These are phyloP conservation scores for Prunella strophiata DNA, from an alignment of 2,797 vertebrate species.

Conservation along the genomic window DNA sequence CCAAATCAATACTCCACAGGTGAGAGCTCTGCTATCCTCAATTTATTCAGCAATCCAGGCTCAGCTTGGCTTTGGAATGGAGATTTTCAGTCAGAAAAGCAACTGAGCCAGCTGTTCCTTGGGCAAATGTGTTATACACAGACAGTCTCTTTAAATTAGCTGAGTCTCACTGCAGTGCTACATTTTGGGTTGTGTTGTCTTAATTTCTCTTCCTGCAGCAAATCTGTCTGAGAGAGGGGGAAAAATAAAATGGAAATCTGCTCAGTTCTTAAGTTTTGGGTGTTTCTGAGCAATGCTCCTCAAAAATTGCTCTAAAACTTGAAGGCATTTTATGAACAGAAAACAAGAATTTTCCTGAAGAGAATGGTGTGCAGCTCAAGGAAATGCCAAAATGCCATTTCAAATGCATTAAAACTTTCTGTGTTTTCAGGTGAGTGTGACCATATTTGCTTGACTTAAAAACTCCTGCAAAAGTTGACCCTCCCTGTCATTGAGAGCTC, in stretches of 20 bases:
- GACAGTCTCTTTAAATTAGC: slow-evolving; percentile 4
- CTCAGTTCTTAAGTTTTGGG: not conserved
- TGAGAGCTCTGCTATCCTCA: not conserved
- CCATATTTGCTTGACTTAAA: not conserved
- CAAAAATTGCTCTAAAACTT: not conserved
- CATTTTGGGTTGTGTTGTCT: not conserved
- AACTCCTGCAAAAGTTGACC: not conserved
- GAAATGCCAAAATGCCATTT: not conserved
- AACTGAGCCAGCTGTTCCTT: slow-evolving; percentile 52
- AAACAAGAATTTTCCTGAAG: not conserved
- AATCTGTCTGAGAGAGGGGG: not conserved
- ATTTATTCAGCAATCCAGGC: not conserved
- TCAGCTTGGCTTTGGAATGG: slow-evolving; percentile 5
- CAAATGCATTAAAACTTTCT: not conserved
- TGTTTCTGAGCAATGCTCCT: not conserved
- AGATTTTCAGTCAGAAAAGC: slow-evolving; percentile 29
- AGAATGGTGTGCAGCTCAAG: not conserved
- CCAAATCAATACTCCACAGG: not conserved
- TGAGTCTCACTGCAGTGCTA: not conserved
- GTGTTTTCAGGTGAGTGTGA: not conserved
- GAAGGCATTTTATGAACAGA: not conserved
- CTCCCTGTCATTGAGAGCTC: not conserved
- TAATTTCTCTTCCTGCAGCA: slow-evolving; percentile 22
- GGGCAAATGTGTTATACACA: not conserved
- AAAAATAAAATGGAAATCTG: not conserved